A percentile compares a stretch with the other conserved stretches of the same genome.
Conservation (phyloP, 2,888 invertebrate species). For the Cataglyphis livida region DNA sequence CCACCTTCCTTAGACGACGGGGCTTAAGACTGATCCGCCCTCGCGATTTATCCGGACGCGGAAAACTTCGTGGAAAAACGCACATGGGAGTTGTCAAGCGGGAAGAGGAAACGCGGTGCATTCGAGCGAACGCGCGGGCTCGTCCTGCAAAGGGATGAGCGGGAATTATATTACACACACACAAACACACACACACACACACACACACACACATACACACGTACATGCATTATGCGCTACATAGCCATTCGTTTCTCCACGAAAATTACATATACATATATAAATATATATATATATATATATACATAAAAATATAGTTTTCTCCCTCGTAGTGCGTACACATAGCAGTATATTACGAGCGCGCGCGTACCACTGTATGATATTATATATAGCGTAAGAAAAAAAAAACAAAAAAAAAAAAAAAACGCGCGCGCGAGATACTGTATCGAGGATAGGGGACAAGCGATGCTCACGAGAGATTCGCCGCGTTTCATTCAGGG, state of each 20-base stretch:
- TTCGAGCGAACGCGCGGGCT: constrained; percentile 27
- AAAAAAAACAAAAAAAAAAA: constrained; percentile 20
- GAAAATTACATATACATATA: constrained; percentile 52
- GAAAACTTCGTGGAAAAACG: not conserved
- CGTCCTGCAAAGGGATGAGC: not conserved
- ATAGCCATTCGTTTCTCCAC: constrained; percentile 69
- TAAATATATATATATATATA: constrained; percentile 14
- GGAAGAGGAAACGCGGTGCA: constrained; percentile 1
- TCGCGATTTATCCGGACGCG: not conserved
- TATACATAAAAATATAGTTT: constrained; percentile 69
- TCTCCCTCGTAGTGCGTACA: constrained; percentile 71
- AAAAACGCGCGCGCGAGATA: not conserved
- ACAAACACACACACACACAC: not conserved
- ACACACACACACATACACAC: not conserved
- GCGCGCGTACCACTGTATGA: constrained; percentile 70
- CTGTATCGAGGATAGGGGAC: constrained; percentile 26
- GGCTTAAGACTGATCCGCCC: not conserved
- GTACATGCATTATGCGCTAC: constrained; percentile 58
- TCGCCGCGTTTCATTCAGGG: too few species aligned
- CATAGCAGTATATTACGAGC: constrained; percentile 64
- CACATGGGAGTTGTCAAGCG: not conserved
- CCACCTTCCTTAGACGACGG: not conserved
- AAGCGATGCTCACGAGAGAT: too few species aligned
- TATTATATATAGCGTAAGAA: constrained; percentile 66
- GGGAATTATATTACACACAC: constrained; percentile 46